Percentiles rank a stretch among this genome's conserved stretches.
These are phyloP conservation scores for Sciaenops ocellatus DNA, from an alignment of 2,797 vertebrate species.

Conservation along the genomic window DNA sequence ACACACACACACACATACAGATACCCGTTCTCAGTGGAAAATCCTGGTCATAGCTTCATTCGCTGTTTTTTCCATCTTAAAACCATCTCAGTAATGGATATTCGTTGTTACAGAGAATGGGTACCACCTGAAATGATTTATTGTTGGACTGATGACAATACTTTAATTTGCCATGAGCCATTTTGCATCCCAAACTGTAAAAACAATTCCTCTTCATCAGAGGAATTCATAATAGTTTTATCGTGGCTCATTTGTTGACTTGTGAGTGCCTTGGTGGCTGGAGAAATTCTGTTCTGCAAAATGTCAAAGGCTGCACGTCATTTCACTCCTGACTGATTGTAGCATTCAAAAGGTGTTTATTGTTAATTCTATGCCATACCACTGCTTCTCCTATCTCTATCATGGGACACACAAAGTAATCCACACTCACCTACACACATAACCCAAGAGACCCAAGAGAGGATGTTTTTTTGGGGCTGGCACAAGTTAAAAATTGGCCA, in stretches of 20 bases:
- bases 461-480: neutral
- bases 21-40: constrained; percentile 50
- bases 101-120: constrained; percentile 25
- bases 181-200: neutral
- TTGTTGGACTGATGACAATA: neutral
- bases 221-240: neutral
- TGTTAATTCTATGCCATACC: neutral
- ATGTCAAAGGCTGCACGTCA: constrained; percentile 23
- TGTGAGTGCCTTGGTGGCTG: neutral
- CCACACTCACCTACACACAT: neutral
- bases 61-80: constrained; percentile 30
- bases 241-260: neutral
- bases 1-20: constrained; percentile 4
- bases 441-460: neutral
- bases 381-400: neutral
- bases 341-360: constrained; percentile 7
- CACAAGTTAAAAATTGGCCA: neutral
- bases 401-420: neutral
- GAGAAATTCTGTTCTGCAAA: constrained; percentile 3
- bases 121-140: constrained; percentile 11
- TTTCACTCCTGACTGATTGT: constrained; percentile 20
- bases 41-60: constrained; percentile 42
- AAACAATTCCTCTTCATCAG: neutral
- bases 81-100: constrained; percentile 19
- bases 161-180: neutral